Base-by-base conservation (phyloP, 2,797 vertebrate genomes). In the Florisuga fusca region DNA sequence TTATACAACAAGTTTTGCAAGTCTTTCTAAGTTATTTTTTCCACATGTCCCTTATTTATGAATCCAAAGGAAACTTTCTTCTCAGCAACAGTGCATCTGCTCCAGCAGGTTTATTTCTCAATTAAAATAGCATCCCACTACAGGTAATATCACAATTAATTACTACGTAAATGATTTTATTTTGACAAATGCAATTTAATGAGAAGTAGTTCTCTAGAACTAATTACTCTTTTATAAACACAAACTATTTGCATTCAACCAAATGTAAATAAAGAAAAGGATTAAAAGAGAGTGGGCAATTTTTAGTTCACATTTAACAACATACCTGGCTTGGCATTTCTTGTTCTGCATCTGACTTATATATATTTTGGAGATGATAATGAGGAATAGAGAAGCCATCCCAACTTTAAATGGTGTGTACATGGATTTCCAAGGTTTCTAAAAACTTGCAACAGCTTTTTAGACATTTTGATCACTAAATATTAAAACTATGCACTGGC, bases 191-290 rank as follows among this genome's bases (percentile, higher is more conserved):
- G 71, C 17, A 15, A 64, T 64, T 82, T 93, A 67, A 71, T 72
- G 53, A 93, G 34, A 90, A 77, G 50, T 73, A 82, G 51, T 71
- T 75, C 53, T 84, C 31, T 38, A 78, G 64, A 75, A 69, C 22
- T 87, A 84, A 90, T 84, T 67, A 71, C 38, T 46, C 88, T n/a
- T 76, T 88, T 68, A 43, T 62, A 85, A 94, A 87, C 54, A 87
- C 55, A 66, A 17, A 48, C 13, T 63, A 85, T 27, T 90, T 92
- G 29, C 48, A 54, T 75, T 87, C 33, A 90, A 68, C 38, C 17
- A 74, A 81, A 68, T 6, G 55, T 53, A 16, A 27, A 29, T 29
- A 18, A 27, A 67, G 71, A 87, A 67, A 27, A 43, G 45, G n/a
- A 55, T 73, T 85, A 54, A 80, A 55, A 34, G 7, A 61, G 69